phyloP scores from a whole-genome alignment of 1,140 invertebrate genomes.

The Brachionus calyciflorus region DNA sequence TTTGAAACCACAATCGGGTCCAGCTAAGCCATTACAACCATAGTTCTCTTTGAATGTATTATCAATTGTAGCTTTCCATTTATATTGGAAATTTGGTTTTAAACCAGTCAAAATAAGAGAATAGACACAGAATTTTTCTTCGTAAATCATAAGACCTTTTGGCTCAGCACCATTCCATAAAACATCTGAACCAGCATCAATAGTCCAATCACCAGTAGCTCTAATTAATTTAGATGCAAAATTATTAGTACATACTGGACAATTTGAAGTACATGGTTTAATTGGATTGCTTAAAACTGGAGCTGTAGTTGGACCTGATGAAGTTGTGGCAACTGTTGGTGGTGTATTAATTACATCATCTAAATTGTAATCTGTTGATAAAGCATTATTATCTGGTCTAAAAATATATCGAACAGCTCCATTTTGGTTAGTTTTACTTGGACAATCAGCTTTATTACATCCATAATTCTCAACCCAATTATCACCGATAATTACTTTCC shows the following conservation, averaged over 20 bases:
- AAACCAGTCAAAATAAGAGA: slow-evolving; percentile 26
- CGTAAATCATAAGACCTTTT: slow-evolving; percentile 39
- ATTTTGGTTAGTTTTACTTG: slow-evolving; percentile 20
- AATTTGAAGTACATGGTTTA: slow-evolving; percentile 25
- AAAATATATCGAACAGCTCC: slow-evolving; percentile 25
- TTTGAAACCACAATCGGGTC: slow-evolving; percentile 25
- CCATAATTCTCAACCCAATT: slow-evolving; percentile 40
- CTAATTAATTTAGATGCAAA: slow-evolving; percentile 6
- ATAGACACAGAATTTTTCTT: slow-evolving; percentile 32
- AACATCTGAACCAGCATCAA: slow-evolving; percentile 9
- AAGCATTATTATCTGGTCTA: neutral
- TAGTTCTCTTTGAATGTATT: slow-evolving; percentile 38
- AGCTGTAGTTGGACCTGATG: neutral
- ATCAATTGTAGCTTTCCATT: slow-evolving; percentile 46
- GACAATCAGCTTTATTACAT: slow-evolving; percentile 23
- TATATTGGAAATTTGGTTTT: slow-evolving; percentile 27
- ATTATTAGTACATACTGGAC: slow-evolving; percentile 22
- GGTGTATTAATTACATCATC: neutral
- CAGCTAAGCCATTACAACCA: slow-evolving; percentile 39
- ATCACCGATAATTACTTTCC: slow-evolving; percentile 23
- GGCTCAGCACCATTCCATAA: slow-evolving; percentile 34
- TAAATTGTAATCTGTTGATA: slow-evolving; percentile 41
- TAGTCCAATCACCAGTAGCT: slow-evolving; percentile 40
- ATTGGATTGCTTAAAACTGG: slow-evolving; percentile 20
- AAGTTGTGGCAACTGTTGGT: neutral